phyloP scores from a whole-genome alignment of 1,140 invertebrate species.

The Papilio glaucus region DNA sequence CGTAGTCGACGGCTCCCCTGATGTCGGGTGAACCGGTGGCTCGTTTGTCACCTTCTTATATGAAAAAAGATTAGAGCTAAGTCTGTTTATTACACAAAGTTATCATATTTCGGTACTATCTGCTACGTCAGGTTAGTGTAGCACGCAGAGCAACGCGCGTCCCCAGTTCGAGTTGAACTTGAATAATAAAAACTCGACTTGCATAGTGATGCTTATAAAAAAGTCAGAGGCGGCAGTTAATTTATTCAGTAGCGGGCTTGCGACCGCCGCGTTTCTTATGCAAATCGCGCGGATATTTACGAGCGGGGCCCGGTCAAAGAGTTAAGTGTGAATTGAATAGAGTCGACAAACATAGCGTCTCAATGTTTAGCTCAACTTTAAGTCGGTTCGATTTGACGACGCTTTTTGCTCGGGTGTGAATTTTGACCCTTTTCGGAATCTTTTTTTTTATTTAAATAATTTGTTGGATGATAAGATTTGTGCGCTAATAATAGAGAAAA shows the following conservation, averaged over 20 bases:
- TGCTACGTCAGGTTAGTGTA: neutral
- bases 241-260: conserved; percentile 65
- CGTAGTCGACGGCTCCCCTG: too few species aligned
- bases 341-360: conserved; percentile 15
- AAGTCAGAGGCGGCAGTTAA: conserved; percentile 54
- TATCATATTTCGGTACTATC: neutral
- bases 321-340: conserved; percentile 40
- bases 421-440: neutral
- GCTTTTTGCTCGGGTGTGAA: neutral
- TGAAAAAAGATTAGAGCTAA: too few species aligned
- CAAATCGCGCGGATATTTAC: conserved; percentile 67
- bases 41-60: too few species aligned
- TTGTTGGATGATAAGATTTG: too few species aligned
- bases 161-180: neutral
- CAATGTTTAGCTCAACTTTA: neutral
- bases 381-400: neutral
- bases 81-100: neutral
- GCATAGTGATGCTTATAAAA: conserved; percentile 46
- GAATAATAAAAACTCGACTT: conserved; percentile 45
- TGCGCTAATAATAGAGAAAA: too few species aligned
- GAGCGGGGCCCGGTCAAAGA: conserved; percentile 53
- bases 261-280: conserved; percentile 67
- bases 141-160: neutral
- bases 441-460: neutral
- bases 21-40: too few species aligned